A percentile compares a stretch with the other conserved stretches of the same genome.
Conservation (phyloP, 2,797 vertebrate species). For the Oophaga sylvatica region DNA sequence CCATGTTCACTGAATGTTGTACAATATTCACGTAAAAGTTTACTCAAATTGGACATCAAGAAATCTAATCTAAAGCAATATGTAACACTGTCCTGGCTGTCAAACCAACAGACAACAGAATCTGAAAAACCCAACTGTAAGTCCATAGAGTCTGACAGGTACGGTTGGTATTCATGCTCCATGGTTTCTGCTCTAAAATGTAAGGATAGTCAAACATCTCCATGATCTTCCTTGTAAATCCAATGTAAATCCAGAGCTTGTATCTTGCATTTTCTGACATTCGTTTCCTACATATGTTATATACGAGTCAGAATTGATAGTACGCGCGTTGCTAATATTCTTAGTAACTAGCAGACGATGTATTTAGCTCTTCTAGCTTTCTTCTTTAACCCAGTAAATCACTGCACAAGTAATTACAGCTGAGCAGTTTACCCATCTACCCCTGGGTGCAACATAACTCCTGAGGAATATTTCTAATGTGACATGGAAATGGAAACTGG, state of each 20-base stretch:
- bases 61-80: too few relatives aligned
- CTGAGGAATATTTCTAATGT: conserved; percentile 38
- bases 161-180: too few relatives aligned
- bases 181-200: neutral
- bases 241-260: neutral
- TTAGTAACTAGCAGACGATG: neutral
- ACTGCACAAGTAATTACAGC: conserved; percentile 19
- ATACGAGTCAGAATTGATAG: neutral
- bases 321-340: neutral
- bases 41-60: too few relatives aligned
- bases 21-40: too few relatives aligned
- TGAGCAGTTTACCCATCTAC: conserved; percentile 25
- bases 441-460: conserved; percentile 30
- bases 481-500: conserved; percentile 34
- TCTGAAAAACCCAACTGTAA: too few relatives aligned
- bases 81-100: too few relatives aligned
- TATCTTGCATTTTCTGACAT: neutral
- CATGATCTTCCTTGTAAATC: neutral
- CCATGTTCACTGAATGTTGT: too few relatives aligned
- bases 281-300: neutral
- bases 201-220: neutral
- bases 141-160: too few relatives aligned
- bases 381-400: conserved; percentile 18
- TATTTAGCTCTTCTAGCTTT: neutral
- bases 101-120: too few relatives aligned